These are phyloP conservation scores for Axis porcinus DNA, from an alignment of 2,113 vertebrate genomes.

Conservation along the genomic window DNA sequence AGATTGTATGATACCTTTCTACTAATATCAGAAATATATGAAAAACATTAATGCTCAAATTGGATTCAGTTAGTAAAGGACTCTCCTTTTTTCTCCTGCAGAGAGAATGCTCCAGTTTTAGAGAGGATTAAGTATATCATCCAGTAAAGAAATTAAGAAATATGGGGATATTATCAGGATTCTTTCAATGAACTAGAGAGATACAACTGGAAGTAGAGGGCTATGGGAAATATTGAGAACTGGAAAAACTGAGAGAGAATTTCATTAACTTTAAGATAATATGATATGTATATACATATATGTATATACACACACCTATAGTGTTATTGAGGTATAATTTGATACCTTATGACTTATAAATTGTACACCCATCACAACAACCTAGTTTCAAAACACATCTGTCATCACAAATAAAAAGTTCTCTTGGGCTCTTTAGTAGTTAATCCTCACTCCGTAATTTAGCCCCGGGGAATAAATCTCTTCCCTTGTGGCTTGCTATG, in stretches of 20 bases:
- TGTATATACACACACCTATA: neutral
- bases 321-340: neutral
- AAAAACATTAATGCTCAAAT: neutral
- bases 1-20: neutral
- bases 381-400: neutral
- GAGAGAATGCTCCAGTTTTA: constrained; percentile 13
- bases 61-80: neutral
- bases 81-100: constrained; percentile 1
- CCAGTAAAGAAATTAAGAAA: neutral
- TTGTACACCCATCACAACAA: neutral
- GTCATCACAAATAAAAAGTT: neutral
- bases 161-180: neutral
- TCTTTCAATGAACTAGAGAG: neutral
- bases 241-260: constrained; percentile 13
- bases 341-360: neutral
- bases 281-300: neutral
- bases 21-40: neutral
- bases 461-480: neutral
- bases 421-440: neutral
- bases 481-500: neutral
- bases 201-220: neutral
- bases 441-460: neutral
- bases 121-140: neutral
- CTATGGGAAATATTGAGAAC: neutral
- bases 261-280: constrained; percentile 57